Conservation (phyloP, 2,113 vertebrate genomes). For the Egretta garzetta region DNA sequence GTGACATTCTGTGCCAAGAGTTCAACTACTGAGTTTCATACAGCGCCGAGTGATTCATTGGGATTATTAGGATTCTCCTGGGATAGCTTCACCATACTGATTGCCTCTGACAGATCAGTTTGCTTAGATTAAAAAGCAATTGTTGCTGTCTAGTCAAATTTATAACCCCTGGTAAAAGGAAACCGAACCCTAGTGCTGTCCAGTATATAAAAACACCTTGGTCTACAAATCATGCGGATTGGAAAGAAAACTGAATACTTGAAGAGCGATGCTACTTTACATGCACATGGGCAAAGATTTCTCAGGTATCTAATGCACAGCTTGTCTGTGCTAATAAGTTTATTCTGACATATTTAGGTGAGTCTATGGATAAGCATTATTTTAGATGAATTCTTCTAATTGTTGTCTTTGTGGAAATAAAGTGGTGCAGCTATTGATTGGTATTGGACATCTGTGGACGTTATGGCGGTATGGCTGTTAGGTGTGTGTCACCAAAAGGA, state of each 20-base stretch:
- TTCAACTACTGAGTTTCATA: constrained; percentile 69
- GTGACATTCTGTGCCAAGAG: constrained; percentile 72
- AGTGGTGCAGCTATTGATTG: not conserved
- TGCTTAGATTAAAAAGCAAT: constrained; percentile 86
- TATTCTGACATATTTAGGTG: not conserved
- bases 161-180: constrained; percentile 69
- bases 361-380: not conserved
- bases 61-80: constrained; percentile 78
- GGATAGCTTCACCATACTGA: constrained; percentile 67
- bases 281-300: not conserved
- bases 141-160: constrained; percentile 77
- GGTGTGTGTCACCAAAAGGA: not conserved
- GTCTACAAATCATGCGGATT: constrained; percentile 41
- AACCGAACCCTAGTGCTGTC: constrained; percentile 65
- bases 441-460: not conserved
- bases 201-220: constrained; percentile 61
- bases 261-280: not conserved
- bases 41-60: constrained; percentile 66
- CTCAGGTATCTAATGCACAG: not conserved
- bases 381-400: not conserved
- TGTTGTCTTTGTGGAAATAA: not conserved
- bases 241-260: constrained; percentile 34
- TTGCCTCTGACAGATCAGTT: constrained; percentile 80
- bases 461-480: not conserved
- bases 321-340: not conserved